phyloP scores from a whole-genome alignment of 2,888 invertebrate species.

The Platypus cylindrus region DNA sequence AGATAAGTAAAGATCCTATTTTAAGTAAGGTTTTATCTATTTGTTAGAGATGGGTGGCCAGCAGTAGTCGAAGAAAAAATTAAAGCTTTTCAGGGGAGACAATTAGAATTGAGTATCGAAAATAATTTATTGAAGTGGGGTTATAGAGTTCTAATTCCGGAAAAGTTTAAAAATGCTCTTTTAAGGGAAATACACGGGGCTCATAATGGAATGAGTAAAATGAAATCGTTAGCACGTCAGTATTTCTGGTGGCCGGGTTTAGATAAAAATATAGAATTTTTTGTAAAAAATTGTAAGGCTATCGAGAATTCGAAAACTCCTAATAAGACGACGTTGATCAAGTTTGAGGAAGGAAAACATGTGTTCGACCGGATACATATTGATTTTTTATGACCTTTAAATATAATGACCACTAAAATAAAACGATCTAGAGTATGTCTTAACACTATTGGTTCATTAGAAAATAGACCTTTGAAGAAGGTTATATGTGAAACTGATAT shows the following conservation, averaged over 20 bases:
- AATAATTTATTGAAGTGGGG: conserved; percentile 1
- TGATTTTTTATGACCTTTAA: not conserved
- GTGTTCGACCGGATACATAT: not conserved
- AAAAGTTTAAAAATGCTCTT: not conserved
- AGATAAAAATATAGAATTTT: not conserved
- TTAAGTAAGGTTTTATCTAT: conserved; percentile 1
- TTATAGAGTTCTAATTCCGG: not conserved
- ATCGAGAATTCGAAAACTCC: not conserved
- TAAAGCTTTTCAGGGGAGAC: not conserved
- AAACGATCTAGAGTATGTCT: too few relatives aligned
- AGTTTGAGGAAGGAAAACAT: not conserved
- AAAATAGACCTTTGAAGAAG: too few relatives aligned
- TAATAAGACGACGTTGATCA: not conserved
- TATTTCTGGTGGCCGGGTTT: not conserved
- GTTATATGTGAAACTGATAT: too few relatives aligned
- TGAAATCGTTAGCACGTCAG: not conserved
- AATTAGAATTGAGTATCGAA: not conserved
- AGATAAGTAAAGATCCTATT: not conserved
- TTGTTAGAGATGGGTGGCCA: conserved; percentile 1
- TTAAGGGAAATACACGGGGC: not conserved
- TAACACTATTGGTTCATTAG: too few relatives aligned
- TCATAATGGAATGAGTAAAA: not conserved
- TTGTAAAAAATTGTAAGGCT: not conserved
- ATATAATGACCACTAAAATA: not conserved
- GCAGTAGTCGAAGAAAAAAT: not conserved